Base-by-base conservation (phyloP, 2,888 invertebrate species). In the Melieria crassipennis region DNA sequence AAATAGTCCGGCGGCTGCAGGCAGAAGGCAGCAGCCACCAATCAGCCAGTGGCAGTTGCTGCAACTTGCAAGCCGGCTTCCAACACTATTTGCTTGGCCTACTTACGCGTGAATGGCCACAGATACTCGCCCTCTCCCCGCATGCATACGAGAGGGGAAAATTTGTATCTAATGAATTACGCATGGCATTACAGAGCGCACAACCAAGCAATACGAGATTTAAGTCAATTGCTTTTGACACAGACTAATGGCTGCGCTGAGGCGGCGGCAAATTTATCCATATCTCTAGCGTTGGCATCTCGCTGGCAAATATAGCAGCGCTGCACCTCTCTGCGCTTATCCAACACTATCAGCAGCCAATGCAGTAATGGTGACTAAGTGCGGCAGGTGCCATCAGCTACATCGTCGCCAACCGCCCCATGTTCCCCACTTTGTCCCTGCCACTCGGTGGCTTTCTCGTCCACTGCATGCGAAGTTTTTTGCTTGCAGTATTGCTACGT, bases 221-320 rank as follows among this genome's bases (percentile, higher is more conserved):
- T 58, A 63, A 71, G 71, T 71, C 71, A 68, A 71, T 71, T 71
- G 71, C 68, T 56, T 68, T 60, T 71, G 71, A 71, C 71, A 63
- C 46, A 71, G 67, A 68, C 71, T 71, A 71, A 71, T 71, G 71
- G 46, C 58, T 64, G 50, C 46, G 61, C 50, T 55, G 46, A 56
- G 56, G 55, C 16, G 45, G 55, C 56, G 65, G 56, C 65, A 69
- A 68, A 52, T 69, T 69, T 69, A 13, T 62, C 68, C 46, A 30
- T 69, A 62, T 69, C 62, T 16, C 55, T 66, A 13, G 57, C 48
- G 58, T 66, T 66, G 57, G 66, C 66, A 66, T 66, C 66, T 66
- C 66, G 57, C 58, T 57, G 57, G 57, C 57, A 58, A 10, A 16
- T 58, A 66, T 6, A 6, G 30, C 30, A 30, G 30, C 30, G 30